phyloP scores from a whole-genome alignment of 2,797 vertebrate genomes.

The Lepus townsendii region DNA sequence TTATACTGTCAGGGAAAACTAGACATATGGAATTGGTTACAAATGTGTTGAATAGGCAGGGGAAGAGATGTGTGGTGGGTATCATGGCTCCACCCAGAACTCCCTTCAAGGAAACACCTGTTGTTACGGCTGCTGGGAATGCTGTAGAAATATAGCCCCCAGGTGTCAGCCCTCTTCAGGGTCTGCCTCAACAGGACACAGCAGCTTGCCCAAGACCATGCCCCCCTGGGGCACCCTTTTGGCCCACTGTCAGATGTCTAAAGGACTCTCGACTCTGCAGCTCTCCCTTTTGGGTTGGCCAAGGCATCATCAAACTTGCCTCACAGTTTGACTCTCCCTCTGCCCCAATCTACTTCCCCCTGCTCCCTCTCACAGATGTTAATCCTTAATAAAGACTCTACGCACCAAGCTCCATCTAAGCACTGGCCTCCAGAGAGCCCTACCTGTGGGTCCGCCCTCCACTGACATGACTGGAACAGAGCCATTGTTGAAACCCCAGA shows the following conservation, averaged over 20 bases:
- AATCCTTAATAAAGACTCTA: conserved; percentile 15
- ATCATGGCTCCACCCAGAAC: not conserved
- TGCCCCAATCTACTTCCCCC: not conserved
- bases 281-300: not conserved
- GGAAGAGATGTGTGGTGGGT: not conserved
- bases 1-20: not conserved
- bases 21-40: not conserved
- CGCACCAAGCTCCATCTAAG: not conserved
- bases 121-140: not conserved
- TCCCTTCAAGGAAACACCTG: not conserved
- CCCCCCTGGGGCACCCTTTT: not conserved
- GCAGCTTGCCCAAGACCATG: not conserved
- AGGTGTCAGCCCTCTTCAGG: not conserved
- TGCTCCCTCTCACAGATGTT: not conserved
- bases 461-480: not conserved
- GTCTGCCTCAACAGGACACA: not conserved
- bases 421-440: conserved; percentile 27
- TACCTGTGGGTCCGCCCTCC: not conserved
- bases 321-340: not conserved
- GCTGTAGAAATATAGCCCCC: not conserved
- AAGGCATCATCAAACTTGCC: not conserved
- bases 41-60: not conserved
- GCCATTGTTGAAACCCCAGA: conserved; percentile 28
- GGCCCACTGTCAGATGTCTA: not conserved
- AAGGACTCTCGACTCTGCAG: not conserved